phyloP scores from a whole-genome alignment of 2,113 vertebrate genomes.

The Microtus montanus region DNA sequence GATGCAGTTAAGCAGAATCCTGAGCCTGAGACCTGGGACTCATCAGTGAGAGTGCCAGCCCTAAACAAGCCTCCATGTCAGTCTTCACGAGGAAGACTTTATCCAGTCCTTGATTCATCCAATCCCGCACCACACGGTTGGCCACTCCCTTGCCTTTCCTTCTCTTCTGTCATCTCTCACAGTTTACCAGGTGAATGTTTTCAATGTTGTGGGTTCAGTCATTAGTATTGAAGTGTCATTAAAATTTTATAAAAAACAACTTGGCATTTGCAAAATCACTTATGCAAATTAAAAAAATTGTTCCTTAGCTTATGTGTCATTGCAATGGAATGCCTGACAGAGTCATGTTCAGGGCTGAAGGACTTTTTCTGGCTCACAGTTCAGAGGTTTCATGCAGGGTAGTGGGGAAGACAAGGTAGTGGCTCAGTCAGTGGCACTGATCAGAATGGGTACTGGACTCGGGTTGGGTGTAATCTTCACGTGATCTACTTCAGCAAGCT shows the following conservation, averaged over 20 bases:
- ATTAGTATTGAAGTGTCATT: not conserved
- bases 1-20: not conserved
- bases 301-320: not conserved
- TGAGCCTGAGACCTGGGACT: not conserved
- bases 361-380: not conserved
- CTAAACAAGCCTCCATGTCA: not conserved
- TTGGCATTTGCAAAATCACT: not conserved
- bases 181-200: not conserved
- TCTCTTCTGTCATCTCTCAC: not conserved
- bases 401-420: not conserved
- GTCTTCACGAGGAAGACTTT: not conserved
- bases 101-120: not conserved
- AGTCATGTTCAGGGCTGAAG: too few relatives aligned
- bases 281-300: not conserved
- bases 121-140: not conserved
- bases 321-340: not conserved
- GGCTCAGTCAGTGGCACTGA: not conserved
- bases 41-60: not conserved
- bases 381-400: not conserved
- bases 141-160: not conserved
- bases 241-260: constrained; percentile 27
- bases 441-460: not conserved
- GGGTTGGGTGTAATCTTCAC: not conserved
- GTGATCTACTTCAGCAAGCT: not conserved
- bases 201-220: not conserved